Percentiles rank a stretch among this genome's conserved stretches.
Evolutionary conservation across 2,113 vertebrate genomes (phyloP).

Genomic region (Sialia sialis): DNA sequence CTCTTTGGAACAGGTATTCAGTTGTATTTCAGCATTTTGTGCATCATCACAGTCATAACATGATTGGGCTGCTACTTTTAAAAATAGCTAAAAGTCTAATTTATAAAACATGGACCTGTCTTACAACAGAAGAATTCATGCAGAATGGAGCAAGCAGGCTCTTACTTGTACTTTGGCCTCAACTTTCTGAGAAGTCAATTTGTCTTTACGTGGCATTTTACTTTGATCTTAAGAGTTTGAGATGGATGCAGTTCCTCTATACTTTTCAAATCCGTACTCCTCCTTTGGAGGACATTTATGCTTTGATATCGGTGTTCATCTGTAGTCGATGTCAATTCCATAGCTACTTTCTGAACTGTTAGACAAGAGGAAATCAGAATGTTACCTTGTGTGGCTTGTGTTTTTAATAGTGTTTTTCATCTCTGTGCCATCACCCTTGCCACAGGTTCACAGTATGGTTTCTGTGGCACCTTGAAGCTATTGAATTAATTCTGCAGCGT

Average conservation of each 20-base stretch:
- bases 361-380: not conserved
- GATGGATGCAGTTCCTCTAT: not conserved
- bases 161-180: not conserved
- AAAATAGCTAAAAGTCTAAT: not conserved
- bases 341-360: not conserved
- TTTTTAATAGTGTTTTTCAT: not conserved
- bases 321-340: rapidly evolving
- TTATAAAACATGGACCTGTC: not conserved
- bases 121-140: not conserved
- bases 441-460: not conserved
- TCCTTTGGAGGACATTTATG: not conserved
- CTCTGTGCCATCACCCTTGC: not conserved
- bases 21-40: not conserved
- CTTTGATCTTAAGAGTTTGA: not conserved
- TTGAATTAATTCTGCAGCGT: not conserved
- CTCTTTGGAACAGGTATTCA: not conserved
- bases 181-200: not conserved
- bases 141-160: not conserved
- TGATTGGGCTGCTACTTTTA: not conserved
- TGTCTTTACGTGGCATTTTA: not conserved
- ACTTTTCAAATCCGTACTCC: not conserved
- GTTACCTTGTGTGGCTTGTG: not conserved
- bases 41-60: not conserved
- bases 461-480: not conserved
- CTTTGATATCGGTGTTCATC: not conserved